Conservation (phyloP, 2,797 vertebrate species). For the Eulemur mongoz region DNA sequence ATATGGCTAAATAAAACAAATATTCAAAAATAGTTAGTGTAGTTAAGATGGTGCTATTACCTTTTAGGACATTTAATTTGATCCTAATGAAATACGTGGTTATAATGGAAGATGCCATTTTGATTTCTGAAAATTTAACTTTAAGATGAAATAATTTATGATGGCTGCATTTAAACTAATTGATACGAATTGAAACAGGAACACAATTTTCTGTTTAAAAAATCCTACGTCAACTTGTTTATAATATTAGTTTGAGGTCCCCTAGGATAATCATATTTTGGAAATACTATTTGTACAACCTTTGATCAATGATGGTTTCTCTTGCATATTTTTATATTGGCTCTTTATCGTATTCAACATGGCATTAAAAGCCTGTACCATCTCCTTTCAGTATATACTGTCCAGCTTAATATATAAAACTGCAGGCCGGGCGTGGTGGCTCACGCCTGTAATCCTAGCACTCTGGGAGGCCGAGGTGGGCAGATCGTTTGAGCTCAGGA, state of each 20-base stretch:
- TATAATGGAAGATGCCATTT: background rate
- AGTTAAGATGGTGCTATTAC: background rate
- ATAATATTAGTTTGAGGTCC: background rate
- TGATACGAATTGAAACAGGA: background rate
- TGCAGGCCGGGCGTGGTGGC: no score
- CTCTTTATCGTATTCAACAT: background rate
- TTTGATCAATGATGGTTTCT: background rate
- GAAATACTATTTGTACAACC: background rate
- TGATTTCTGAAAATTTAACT: background rate
- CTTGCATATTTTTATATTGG: background rate
- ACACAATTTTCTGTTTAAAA: background rate
- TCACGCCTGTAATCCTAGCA: no score
- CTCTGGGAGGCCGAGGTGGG: no score
- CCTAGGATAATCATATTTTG: background rate
- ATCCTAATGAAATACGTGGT: background rate
- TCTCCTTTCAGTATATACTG: background rate
- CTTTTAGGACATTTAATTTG: background rate
- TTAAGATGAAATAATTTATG: background rate
- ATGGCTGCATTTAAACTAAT: background rate
- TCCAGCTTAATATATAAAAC: background rate
- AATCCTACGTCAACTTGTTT: background rate
- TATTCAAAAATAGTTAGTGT: background rate
- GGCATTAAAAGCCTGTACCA: background rate
- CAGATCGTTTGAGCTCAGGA: no score
- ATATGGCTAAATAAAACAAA: background rate